A percentile compares a stretch with the other conserved stretches of the same genome.
These are phyloP conservation scores for Carterocephalus palaemon DNA, from an alignment of 2,888 invertebrate species.

Conservation along the genomic window DNA sequence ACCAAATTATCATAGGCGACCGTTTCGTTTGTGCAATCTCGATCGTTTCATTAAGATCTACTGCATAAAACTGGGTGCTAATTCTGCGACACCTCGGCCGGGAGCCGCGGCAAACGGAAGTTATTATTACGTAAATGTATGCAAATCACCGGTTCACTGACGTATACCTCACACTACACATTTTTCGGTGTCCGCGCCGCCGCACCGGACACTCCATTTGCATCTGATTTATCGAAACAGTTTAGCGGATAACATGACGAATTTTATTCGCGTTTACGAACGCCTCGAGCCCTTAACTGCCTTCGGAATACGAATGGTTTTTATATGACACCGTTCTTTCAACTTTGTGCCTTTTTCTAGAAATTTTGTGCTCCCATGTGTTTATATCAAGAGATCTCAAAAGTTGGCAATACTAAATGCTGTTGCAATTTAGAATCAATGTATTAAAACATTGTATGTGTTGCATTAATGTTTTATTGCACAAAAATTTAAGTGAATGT, in stretches of 20 bases:
- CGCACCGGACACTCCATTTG: constrained; percentile 65
- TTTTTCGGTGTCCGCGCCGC: constrained; percentile 57
- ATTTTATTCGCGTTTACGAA: constrained; percentile 59
- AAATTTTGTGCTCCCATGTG: no score
- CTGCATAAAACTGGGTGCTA: constrained; percentile 29
- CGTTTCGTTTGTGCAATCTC: no score
- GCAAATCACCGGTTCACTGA: constrained; percentile 64
- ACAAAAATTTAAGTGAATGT: no score
- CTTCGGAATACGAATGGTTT: constrained; percentile 60
- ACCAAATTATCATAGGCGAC: no score
- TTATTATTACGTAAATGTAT: constrained; percentile 72
- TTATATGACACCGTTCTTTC: constrained; percentile 59
- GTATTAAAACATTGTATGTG: no score
- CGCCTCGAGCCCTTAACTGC: constrained; percentile 50
- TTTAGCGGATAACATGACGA: constrained; percentile 67
- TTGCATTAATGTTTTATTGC: no score
- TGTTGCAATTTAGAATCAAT: no score
- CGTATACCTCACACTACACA: constrained; percentile 53
- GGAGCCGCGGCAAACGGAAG: constrained; percentile 61
- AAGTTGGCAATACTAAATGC: no score
- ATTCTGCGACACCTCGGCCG: constrained; percentile 56
- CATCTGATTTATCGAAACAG: constrained; percentile 69
- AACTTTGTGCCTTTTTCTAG: no score
- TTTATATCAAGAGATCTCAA: no score
- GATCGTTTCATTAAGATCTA: no score